A percentile compares a stretch with the other conserved stretches of the same genome.
Conservation (phyloP, 2,797 vertebrate genomes). For the Mus caroli region DNA sequence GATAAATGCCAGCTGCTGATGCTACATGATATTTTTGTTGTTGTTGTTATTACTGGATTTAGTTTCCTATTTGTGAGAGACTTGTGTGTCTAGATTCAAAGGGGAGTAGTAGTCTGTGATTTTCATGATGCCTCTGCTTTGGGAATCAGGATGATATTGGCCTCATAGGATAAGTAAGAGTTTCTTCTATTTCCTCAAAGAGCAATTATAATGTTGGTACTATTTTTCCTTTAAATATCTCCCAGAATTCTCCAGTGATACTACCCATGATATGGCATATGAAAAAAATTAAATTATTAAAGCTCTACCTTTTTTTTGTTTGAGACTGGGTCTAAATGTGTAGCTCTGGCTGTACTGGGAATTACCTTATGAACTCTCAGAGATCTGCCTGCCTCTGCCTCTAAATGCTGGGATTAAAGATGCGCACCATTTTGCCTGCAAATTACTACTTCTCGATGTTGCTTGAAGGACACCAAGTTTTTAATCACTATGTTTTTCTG, state of each 20-base stretch:
- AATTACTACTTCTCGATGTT: background rate
- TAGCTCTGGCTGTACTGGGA: background rate
- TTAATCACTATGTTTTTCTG: background rate
- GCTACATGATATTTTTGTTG: background rate
- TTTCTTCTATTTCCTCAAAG: background rate
- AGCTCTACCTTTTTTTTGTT: background rate
- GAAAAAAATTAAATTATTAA: slow-evolving; percentile 15
- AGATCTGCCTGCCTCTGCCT: background rate
- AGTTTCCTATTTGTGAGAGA: slow-evolving; percentile 8
- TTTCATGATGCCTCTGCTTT: background rate
- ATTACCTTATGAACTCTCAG: background rate
- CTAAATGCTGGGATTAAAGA: background rate
- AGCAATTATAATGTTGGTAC: background rate
- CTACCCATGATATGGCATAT: background rate
- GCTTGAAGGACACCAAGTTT: background rate
- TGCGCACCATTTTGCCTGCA: too few species aligned
- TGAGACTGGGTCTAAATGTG: background rate
- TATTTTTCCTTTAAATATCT: slow-evolving; percentile 11
- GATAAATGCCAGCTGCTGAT: background rate
- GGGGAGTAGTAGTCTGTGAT: background rate
- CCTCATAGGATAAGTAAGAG: background rate
- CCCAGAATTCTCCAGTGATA: background rate
- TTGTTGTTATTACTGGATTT: background rate
- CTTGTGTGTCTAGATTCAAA: slow-evolving; percentile 18
- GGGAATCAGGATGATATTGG: background rate